Evolutionary conservation across 2,888 invertebrate species (phyloP), one percentile per base, ranked within the genome.

Genomic region (Ophion slaviceki): DNA sequence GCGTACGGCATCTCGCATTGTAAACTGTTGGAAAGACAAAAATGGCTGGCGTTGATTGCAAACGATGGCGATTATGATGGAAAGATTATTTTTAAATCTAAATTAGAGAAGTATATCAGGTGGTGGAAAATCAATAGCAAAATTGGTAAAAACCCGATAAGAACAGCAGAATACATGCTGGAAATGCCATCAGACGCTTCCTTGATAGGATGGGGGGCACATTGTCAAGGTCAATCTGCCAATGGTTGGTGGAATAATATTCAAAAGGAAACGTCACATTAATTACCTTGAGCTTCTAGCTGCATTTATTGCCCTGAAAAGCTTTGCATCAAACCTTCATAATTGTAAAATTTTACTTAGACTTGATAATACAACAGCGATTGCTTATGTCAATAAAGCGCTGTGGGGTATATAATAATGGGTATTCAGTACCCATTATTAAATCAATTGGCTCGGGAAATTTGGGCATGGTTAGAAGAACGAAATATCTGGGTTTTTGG

Each of bases 101-200:
- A 64, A 11, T 32, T 64, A 32, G 14, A 28, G 14, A 32, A 64
- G 28, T 59, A 53, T 17, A 32, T 71, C 32, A 11, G 6, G 17
- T 71, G 71, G 36, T 57, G 71, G 71, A 71, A 71, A 71, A 11
- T 71, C 28, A 71, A 59, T 32, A 59, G 57, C 57, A 4, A 71
- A 71, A 71, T 71, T 17, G 71, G 71, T 4, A 71, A 28, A 71
- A 70, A 70, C 17, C 47, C 70, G 6, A 70, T 70, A 70, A 47
- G 47, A 70, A 70, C 57, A 24, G 8, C 53, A 70, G 14, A 70
- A 20, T 70, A 70, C 45, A 45, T 24, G 17, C n/a, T 70, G 2
- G 70, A 70, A 53, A 70, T 70, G 28, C 57, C 14, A 11, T 47
- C 14, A 47, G 47, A 47, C 14, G 47, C 47, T 47, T 47, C 47